phyloP scores from a whole-genome alignment of 1,140 invertebrate genomes.

The Ladona fulva region DNA sequence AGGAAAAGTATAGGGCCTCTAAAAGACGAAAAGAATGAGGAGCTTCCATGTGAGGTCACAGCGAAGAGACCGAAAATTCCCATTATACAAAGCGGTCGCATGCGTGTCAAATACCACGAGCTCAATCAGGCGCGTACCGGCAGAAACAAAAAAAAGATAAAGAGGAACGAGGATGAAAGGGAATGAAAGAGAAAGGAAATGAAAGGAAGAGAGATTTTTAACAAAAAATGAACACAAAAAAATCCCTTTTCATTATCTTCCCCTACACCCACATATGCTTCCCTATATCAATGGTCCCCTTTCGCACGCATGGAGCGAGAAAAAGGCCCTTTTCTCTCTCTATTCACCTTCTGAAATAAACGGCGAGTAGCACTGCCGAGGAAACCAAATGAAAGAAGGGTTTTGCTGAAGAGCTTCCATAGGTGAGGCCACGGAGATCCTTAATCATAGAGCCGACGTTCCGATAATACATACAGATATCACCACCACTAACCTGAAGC shows the following conservation, averaged over 20 bases:
- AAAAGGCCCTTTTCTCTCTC: neutral
- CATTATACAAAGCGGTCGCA: neutral
- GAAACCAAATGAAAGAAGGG: no score
- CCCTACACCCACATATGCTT: neutral
- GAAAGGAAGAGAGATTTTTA: neutral
- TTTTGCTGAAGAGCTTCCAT: no score
- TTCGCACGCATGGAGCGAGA: neutral
- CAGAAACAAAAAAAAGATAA: no score
- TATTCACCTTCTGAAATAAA: neutral
- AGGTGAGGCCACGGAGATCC: no score
- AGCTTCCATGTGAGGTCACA: neutral
- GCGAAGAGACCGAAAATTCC: neutral
- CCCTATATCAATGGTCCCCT: neutral
- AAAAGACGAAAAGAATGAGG: neutral
- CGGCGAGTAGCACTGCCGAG: no score
- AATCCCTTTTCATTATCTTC: slow-evolving; percentile 2
- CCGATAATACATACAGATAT: no score
- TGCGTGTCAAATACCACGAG: neutral
- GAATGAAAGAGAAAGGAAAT: neutral
- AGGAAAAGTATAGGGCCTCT: neutral
- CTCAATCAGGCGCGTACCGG: neutral
- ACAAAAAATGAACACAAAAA: neutral
- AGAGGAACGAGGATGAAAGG: neutral
- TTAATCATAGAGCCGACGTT: no score
- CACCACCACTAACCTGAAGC: no score